Evolutionary conservation across 2,797 vertebrate species (phyloP), one percentile per base, ranked within the genome.

Genomic region (Cichlasoma orientale): DNA sequence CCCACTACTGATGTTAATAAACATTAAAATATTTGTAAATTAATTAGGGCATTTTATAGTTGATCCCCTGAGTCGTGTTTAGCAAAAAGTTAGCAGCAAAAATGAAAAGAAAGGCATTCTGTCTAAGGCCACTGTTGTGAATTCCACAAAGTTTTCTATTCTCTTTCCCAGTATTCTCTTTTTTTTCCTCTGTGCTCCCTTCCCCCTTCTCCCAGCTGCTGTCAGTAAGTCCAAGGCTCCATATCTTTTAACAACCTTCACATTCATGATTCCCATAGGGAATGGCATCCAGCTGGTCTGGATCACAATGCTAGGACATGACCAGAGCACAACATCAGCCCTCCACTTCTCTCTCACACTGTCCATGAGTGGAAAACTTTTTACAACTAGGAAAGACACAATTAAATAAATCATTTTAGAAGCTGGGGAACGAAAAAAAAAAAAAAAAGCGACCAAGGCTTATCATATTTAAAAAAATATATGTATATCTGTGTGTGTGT

Each of bases 161-260:
- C 84, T 91, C 80, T 78, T 89, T 93, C 86, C 77, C 85, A 88
- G 82, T 82, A 74, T 82, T 82, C 72, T 80, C 74, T 77, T 82
- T 74, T 76, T 84, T 84, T 38, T 11, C 10, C 86, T 69, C 59
- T 63, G 53, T 44, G 38, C 90, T 94, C 90, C 93, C 93, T 90
- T 93, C 85, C 91, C 94, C 90, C 92, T 90, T 94, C 88, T 94
- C 85, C 91, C 96, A 97, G 97, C 96, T 97, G 97, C 93, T 95
- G 96, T 95, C 95, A 96, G 95, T 95, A 93, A 95, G 91, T 94
- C 93, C 94, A 94, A 94, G 92, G 91, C 92, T 91, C 94, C 94
- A 93, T 94, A 94, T 96, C 94, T 94, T 96, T 96, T 94, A 96
- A 97, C 94, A 96, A 96, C 95, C 93, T 96, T 93, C 94, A 94